Percentiles rank a stretch among this genome's conserved stretches.
These are phyloP conservation scores for Digitonthophagus gazella DNA, from an alignment of 2,888 invertebrate genomes.

Conservation along the genomic window DNA sequence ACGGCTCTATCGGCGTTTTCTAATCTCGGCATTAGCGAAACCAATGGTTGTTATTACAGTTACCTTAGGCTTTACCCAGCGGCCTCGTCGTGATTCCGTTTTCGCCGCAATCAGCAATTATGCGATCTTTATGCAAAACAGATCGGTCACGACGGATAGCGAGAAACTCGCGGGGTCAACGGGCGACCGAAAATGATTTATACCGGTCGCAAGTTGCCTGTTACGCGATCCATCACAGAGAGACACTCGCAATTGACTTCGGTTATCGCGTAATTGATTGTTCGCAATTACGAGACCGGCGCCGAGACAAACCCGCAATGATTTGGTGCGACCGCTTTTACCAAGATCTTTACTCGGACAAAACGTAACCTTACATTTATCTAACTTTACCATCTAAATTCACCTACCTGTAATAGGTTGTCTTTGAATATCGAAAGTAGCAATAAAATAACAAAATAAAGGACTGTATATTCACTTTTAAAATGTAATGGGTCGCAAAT, in stretches of 20 bases:
- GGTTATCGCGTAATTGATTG: neutral
- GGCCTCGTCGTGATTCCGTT: constrained; percentile 2
- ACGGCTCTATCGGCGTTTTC: neutral
- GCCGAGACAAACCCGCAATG: neutral
- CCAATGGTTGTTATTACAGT: constrained; percentile 1
- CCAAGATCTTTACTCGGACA: no score
- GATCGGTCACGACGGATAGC: constrained; percentile 11
- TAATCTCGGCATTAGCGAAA: neutral
- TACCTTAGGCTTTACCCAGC: neutral
- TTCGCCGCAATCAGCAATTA: constrained; percentile 8
- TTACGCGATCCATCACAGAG: neutral
- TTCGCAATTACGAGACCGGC: neutral
- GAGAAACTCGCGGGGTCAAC: constrained; percentile 10
- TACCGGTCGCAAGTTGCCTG: neutral
- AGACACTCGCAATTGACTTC: neutral
- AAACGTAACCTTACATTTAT: no score
- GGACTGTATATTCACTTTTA: no score
- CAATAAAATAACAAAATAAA: no score
- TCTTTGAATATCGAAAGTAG: no score
- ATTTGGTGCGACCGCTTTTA: neutral
- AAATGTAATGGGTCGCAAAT: no score
- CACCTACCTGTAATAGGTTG: no score
- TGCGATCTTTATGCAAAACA: constrained; percentile 13
- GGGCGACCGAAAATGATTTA: neutral
- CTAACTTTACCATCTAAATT: no score